Percentiles rank a stretch among this genome's conserved stretches.
These are phyloP conservation scores for Steinernema carpocapsae DNA, from an alignment of 2,888 invertebrate species.

Conservation along the genomic window DNA sequence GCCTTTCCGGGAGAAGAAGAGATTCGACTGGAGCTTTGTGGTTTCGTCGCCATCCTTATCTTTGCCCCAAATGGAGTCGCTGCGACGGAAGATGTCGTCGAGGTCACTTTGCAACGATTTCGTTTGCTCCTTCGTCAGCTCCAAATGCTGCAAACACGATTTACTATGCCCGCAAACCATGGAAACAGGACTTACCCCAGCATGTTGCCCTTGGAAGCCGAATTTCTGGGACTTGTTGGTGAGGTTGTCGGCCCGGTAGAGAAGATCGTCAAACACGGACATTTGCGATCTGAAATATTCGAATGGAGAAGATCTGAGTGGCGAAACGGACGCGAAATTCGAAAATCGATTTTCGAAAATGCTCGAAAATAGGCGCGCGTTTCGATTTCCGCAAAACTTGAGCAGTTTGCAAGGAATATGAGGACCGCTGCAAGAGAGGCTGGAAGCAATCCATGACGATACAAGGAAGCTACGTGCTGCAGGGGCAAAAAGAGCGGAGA, in stretches of 20 bases:
- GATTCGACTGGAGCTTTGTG: conserved; percentile 26
- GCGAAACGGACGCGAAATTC: neutral
- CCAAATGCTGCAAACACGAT: neutral
- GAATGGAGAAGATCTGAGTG: neutral
- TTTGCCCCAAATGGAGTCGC: conserved; percentile 43
- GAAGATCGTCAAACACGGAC: conserved; percentile 46
- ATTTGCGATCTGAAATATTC: conserved; percentile 4
- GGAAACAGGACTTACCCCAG: neutral
- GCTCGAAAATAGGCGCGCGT: too few relatives aligned
- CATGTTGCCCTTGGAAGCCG: conserved; percentile 1
- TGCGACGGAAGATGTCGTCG: conserved; percentile 55
- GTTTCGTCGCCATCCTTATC: neutral
- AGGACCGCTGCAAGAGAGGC: too few relatives aligned
- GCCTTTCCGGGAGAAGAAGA: conserved; percentile 19
- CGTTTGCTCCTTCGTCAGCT: neutral
- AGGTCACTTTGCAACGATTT: conserved; percentile 39
- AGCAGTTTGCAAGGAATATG: too few relatives aligned
- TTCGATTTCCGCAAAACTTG: too few relatives aligned
- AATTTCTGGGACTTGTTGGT: conserved; percentile 25
- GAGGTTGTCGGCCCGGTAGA: conserved; percentile 47
- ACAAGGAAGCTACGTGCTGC: too few relatives aligned
- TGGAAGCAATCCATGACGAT: too few relatives aligned
- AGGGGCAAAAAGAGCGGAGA: too few relatives aligned
- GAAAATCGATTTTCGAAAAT: neutral
- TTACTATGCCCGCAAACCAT: neutral